These are phyloP conservation scores for Varecia variegata DNA, from an alignment of 2,797 vertebrate genomes.

Conservation along the genomic window DNA sequence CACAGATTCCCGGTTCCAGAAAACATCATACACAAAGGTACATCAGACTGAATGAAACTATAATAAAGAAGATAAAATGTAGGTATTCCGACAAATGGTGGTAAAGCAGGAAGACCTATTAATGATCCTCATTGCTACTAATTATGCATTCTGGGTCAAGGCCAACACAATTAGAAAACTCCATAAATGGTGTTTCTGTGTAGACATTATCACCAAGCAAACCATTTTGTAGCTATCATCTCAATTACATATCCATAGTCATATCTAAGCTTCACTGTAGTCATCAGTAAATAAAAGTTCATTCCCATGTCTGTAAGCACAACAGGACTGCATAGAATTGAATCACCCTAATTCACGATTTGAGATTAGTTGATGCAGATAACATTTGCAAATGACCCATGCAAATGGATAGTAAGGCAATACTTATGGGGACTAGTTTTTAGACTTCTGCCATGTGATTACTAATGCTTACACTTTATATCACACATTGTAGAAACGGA, in stretches of 20 bases:
- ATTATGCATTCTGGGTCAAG: slow-evolving; percentile 21
- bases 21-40: background rate
- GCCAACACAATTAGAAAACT: slow-evolving; percentile 30
- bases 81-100: background rate
- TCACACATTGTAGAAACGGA: accelerated
- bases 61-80: background rate
- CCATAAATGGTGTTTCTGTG: slow-evolving; percentile 6
- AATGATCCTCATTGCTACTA: background rate
- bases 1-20: background rate
- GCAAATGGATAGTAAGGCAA: background rate
- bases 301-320: background rate
- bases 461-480: background rate
- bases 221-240: background rate
- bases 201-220: background rate
- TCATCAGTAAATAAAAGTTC: background rate
- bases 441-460: background rate
- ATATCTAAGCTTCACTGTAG: background rate
- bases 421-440: background rate
- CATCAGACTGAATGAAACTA: background rate
- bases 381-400: background rate
- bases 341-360: background rate
- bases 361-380: background rate
- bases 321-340: background rate
- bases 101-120: background rate
- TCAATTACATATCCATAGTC: background rate